Conservation (phyloP, 2,888 invertebrate species). For the Tinea pellionella region DNA sequence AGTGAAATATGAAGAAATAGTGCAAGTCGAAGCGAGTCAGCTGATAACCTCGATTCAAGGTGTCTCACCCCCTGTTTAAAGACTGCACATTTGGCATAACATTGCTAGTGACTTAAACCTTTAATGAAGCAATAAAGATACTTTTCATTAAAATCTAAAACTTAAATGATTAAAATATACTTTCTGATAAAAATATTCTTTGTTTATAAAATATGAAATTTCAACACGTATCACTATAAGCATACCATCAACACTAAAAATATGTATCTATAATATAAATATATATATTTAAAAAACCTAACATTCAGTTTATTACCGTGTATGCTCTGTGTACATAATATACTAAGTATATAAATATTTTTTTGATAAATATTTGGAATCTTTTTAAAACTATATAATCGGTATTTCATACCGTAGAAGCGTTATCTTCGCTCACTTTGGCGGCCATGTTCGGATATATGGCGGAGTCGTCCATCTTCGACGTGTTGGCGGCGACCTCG, state of each 20-base stretch:
- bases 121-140: background rate
- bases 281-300: slow-evolving; percentile 58
- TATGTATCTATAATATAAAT: slow-evolving; percentile 34
- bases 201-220: background rate
- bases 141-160: background rate
- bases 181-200: background rate
- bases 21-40: too few species aligned
- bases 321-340: slow-evolving; percentile 51
- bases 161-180: background rate
- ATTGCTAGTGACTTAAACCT: background rate
- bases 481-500: slow-evolving; percentile 73
- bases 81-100: background rate
- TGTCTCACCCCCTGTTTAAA: background rate
- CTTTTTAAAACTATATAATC: slow-evolving; percentile 46
- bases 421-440: slow-evolving; percentile 42
- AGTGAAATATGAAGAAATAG: too few species aligned
- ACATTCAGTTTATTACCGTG: slow-evolving; percentile 53
- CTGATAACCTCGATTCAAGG: too few species aligned
- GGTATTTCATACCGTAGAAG: slow-evolving; percentile 60
- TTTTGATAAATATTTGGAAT: slow-evolving; percentile 65
- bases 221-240: slow-evolving; percentile 22
- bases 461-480: slow-evolving; percentile 44
- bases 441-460: slow-evolving; percentile 29
- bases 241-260: too few species aligned
- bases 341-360: slow-evolving; percentile 59